Evolutionary conservation across 2,797 vertebrate species (phyloP).

Genomic region (Brachyrhaphis roseni): DNA sequence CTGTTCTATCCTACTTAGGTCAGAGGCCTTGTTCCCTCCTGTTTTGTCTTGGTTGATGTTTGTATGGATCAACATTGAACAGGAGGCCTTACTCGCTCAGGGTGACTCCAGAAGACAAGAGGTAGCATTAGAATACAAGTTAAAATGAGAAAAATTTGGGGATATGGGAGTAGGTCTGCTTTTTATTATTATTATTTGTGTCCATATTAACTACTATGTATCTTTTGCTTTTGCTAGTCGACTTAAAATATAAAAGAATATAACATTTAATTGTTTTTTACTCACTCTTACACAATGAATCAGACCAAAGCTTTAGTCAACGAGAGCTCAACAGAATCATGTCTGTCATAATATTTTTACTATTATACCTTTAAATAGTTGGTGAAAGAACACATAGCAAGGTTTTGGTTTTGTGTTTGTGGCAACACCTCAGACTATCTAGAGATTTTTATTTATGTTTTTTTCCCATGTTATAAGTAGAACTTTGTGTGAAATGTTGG

Average conservation of each 20-base stretch:
- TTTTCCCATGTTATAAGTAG: not conserved
- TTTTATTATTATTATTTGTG: not conserved
- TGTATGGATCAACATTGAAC: slow-evolving; percentile 87
- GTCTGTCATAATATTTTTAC: not conserved
- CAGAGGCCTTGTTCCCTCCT: slow-evolving; percentile 93
- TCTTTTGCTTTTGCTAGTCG: not conserved
- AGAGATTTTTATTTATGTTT: not conserved
- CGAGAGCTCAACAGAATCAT: not conserved
- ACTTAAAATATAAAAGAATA: not conserved
- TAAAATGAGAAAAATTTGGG: not conserved
- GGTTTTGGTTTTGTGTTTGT: not conserved
- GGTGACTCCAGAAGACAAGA: slow-evolving; percentile 80
- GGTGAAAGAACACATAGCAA: not conserved
- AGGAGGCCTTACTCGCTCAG: slow-evolving; percentile 79
- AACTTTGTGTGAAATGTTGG: not conserved
- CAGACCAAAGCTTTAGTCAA: not conserved
- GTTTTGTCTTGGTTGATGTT: slow-evolving; percentile 92
- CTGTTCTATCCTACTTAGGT: slow-evolving; percentile 72
- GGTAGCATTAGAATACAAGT: slow-evolving; percentile 74
- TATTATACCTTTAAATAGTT: not conserved
- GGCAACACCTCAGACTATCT: not conserved
- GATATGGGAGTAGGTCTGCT: not conserved
- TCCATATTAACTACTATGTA: not conserved
- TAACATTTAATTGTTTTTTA: not conserved
- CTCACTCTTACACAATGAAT: not conserved